Evolutionary conservation across 1,140 invertebrate species (phyloP).

Genomic region (Drosophila arizonae): DNA sequence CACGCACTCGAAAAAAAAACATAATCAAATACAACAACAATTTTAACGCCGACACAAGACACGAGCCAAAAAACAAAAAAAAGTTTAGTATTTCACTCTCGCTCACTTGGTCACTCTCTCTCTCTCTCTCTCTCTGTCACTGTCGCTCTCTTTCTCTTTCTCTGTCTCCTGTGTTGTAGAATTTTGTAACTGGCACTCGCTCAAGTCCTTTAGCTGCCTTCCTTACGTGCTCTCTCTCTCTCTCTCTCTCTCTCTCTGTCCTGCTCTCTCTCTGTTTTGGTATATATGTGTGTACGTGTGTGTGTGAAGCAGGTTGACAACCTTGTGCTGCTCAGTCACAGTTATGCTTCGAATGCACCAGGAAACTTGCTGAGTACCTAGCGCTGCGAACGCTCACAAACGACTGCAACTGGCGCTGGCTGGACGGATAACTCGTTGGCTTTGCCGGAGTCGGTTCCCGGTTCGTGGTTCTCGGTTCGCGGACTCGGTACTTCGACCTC

Average conservation of each 20-base stretch:
- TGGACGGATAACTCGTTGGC: constrained; percentile 48
- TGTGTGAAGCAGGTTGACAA: constrained; percentile 36
- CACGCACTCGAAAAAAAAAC: constrained; percentile 57
- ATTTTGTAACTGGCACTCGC: not conserved
- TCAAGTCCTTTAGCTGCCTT: constrained; percentile 1
- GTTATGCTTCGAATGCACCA: constrained; percentile 39
- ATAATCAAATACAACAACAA: constrained; percentile 42
- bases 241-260: constrained; percentile 19
- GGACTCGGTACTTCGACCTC: constrained; percentile 21
- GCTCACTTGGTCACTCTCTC: not conserved
- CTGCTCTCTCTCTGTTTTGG: constrained; percentile 9
- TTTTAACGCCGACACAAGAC: constrained; percentile 51
- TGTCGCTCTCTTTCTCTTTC: not conserved
- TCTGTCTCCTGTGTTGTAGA: not conserved
- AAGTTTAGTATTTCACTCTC: constrained; percentile 9
- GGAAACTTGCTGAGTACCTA: constrained; percentile 61
- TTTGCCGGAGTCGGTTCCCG: constrained; percentile 12
- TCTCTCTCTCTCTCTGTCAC: not conserved
- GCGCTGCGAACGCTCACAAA: constrained; percentile 79
- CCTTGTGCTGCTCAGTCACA: constrained; percentile 48
- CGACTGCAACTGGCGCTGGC: constrained; percentile 63
- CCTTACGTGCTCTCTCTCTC: not conserved
- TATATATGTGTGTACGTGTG: not conserved
- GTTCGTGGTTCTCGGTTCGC: constrained; percentile 4
- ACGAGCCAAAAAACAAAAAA: constrained; percentile 57